These are phyloP conservation scores for Macrochelys suwanniensis DNA, from an alignment of 2,797 vertebrate genomes.

Conservation along the genomic window DNA sequence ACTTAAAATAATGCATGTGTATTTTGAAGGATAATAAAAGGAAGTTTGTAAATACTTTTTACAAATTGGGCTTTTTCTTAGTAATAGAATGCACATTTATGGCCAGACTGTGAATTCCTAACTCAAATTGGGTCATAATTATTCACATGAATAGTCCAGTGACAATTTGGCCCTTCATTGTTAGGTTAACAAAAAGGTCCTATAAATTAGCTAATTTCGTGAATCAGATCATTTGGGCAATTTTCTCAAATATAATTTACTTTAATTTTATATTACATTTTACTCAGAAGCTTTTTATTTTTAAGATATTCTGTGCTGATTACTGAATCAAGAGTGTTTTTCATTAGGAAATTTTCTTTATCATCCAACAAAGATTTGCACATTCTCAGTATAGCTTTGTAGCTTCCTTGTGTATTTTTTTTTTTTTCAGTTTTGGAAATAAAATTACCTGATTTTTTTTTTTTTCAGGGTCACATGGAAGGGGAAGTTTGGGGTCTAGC, in stretches of 20 bases:
- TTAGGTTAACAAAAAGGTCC: not conserved
- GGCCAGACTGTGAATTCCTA: not conserved
- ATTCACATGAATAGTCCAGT: not conserved
- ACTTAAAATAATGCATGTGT: not conserved
- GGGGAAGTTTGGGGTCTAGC: conserved; percentile 98
- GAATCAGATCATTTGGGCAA: not conserved
- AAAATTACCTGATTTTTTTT: conserved; percentile 3
- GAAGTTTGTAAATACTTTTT: not conserved
- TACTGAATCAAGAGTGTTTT: accelerated
- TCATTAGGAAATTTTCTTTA: not conserved
- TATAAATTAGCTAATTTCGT: not conserved
- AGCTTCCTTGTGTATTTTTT: not conserved
- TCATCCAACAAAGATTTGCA: not conserved
- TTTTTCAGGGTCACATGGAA: conserved; percentile 97
- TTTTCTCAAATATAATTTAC: not conserved
- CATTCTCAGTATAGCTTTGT: not conserved
- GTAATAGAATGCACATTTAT: not conserved
- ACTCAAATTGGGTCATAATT: not conserved
- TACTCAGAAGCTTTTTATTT: not conserved
- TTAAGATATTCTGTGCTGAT: not conserved
- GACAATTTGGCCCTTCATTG: not conserved
- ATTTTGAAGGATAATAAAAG: not conserved
- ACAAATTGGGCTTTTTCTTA: not conserved
- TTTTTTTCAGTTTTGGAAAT: conserved; percentile 22
- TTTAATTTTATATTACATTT: not conserved